Conservation (phyloP, 2,888 invertebrate genomes). For the Lasioglossum malachurum region DNA sequence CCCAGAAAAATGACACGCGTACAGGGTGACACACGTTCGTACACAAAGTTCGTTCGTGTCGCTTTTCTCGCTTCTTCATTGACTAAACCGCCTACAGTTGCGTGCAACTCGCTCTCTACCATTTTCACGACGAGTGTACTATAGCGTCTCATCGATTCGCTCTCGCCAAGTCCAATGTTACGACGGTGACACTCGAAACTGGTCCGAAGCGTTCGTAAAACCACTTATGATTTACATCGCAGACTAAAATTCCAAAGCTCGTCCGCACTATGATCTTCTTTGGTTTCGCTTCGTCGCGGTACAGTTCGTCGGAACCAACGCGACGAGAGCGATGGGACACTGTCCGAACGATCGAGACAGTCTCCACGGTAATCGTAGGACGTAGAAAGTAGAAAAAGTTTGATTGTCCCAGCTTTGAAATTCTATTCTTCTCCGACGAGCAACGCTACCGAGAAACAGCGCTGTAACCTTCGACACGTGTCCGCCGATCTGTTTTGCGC, state of each 20-base stretch:
- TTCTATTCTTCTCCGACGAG: constrained; percentile 9
- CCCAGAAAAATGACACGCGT: neutral
- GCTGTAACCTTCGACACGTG: neutral
- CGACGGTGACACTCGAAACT: constrained; percentile 6
- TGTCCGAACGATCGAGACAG: constrained; percentile 5
- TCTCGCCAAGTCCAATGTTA: neutral
- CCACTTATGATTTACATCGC: neutral
- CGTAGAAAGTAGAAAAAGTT: constrained; percentile 29
- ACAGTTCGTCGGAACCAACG: neutral
- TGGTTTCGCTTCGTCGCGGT: neutral
- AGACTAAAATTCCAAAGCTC: constrained; percentile 34
- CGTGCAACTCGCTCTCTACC: neutral
- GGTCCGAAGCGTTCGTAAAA: neutral
- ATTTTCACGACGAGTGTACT: neutral
- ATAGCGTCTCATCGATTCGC: neutral
- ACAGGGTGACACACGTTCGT: neutral
- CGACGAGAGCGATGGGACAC: neutral
- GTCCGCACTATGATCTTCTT: neutral
- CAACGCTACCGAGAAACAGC: neutral
- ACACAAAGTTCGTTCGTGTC: neutral
- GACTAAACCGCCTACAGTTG: neutral
- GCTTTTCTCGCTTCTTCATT: neutral
- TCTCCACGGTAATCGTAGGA: neutral
- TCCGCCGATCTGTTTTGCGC: constrained; percentile 15
- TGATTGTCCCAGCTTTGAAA: constrained; percentile 38